Base-by-base conservation (phyloP, 2,888 invertebrate genomes). In the Lepidocyrtinus sp. region DNA sequence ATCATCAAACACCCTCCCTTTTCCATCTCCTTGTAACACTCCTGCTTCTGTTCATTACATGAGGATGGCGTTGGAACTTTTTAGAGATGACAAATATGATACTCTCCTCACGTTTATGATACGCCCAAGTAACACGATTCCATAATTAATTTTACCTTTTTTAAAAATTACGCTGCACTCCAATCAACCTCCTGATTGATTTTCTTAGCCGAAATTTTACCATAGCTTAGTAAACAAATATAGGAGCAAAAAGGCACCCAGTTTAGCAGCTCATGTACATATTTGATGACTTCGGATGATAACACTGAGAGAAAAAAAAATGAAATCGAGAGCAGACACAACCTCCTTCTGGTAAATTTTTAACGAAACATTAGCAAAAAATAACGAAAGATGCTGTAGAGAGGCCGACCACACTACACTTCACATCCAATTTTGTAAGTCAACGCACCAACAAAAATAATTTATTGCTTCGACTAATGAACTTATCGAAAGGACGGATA, bases 131-230 rank as follows among this genome's bases (percentile, higher is more conserved):
- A 50, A 68, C 78, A 78, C 78, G 78, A 78, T 78, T 72, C 73
- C 78, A 78, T 78, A 78, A 72, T 78, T 72, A 78, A 78, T 78
- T 68, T 73, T 63, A n/a, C 61, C 73, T 61, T 78, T 26, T 67
- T 55, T 27, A 72, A 78, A 63, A 68, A 50, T 9, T 27, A 50
- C 63, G 65, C 36, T 5, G 12, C 12, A 15, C 50, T 50, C 50
- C 36, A 36, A 36, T 65, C n/a, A n/a, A n/a, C 62, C 36, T 50
- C 50, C 78, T 73, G 72, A 78, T 72, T 77, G 72, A 77, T 68
- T 69, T 50, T 12, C 50, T 17, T 50, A 50, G 12, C 15, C 50
- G 50, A 7, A 36, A 50, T 15, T 15, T 50, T 50, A 50, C 2
- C 5, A 50, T n/a, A n/a, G n/a, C n/a, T n/a, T n/a, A 50, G 15